These are phyloP conservation scores for Drosophila parvula DNA, from an alignment of 1,140 invertebrate species.

Conservation along the genomic window DNA sequence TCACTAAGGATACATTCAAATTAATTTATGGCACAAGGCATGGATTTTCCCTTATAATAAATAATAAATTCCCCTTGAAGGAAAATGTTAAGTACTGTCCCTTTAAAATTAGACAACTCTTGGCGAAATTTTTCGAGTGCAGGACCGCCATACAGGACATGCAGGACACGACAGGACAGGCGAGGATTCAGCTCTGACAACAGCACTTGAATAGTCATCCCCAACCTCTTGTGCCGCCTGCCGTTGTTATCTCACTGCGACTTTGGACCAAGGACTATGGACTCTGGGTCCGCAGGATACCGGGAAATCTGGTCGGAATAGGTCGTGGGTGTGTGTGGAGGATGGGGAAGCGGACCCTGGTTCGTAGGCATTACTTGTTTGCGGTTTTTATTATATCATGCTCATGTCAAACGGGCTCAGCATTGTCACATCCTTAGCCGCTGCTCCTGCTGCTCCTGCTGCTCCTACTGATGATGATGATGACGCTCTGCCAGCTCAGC, in stretches of 20 bases:
- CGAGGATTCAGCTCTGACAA: slow-evolving; percentile 22
- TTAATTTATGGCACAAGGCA: no score
- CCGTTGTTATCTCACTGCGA: slow-evolving; percentile 33
- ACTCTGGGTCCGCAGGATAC: slow-evolving; percentile 11
- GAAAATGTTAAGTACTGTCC: background rate
- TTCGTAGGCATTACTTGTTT: slow-evolving; percentile 73
- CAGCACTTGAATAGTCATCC: slow-evolving; percentile 51
- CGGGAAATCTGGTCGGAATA: background rate
- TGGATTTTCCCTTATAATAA: no score
- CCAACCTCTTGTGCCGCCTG: background rate
- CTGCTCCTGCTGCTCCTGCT: slow-evolving; percentile 4
- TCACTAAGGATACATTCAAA: no score
- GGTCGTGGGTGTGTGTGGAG: no score
- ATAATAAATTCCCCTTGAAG: no score
- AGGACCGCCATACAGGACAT: background rate
- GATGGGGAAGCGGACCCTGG: background rate
- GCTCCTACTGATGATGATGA: slow-evolving; percentile 7
- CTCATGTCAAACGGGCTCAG: slow-evolving; percentile 78
- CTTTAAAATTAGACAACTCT: background rate
- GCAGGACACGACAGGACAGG: slow-evolving; percentile 9
- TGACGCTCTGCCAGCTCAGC: slow-evolving; percentile 69
- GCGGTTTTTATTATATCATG: slow-evolving; percentile 81
- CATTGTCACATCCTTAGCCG: slow-evolving; percentile 69
- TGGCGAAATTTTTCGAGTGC: background rate
- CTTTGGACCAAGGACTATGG: slow-evolving; percentile 6